Evolutionary conservation across 2,888 invertebrate species (phyloP), one percentile per base, ranked within the genome.

Genomic region (Agrotis clavis): DNA sequence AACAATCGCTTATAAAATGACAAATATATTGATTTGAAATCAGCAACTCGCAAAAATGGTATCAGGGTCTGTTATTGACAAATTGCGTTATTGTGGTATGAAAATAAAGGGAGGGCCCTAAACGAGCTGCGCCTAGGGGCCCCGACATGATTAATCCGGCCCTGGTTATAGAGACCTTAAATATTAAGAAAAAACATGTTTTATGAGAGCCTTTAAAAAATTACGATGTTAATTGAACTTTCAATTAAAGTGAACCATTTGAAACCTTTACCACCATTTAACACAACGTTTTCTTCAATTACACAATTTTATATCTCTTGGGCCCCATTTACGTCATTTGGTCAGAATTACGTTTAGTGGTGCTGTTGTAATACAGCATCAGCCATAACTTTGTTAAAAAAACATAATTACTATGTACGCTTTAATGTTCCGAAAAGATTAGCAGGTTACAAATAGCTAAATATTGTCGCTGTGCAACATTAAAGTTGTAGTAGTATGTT

Each of bases 201-300:
- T 47, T 61, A 79, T 25, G 9, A 21, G 41, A 66, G 53, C 47
- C n/a, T 54, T 65, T 70, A 70, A 67, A 61, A 47, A 48, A 54
- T 19, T 50, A 62, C 30, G 25, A 51, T 9, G 65, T 79, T 75
- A 67, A 65, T 70, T 67, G 69, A 70, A 67, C 30, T 67, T 70
- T 45, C 50, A 80, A 73, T 70, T 70, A 66, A 72, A 56, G n/a
- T 51, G 35, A 71, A 71, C 56, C 47, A 73, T 71, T 66, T 63
- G 59, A 57, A 70, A 19, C 30, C n/a, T 69, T 50, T 74, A 74
- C 18, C 47, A 62, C 56, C 30, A 67, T 41, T 14, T 35, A 51
- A 48, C 50, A 54, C 73, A 35, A 69, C 59, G 50, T 50, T 59
- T 56, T 30, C 9, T 66, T 57, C 64, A 67, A 70, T 68, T 65